Conservation (phyloP, 2,888 invertebrate genomes). For the Agrochola lychnidis region DNA sequence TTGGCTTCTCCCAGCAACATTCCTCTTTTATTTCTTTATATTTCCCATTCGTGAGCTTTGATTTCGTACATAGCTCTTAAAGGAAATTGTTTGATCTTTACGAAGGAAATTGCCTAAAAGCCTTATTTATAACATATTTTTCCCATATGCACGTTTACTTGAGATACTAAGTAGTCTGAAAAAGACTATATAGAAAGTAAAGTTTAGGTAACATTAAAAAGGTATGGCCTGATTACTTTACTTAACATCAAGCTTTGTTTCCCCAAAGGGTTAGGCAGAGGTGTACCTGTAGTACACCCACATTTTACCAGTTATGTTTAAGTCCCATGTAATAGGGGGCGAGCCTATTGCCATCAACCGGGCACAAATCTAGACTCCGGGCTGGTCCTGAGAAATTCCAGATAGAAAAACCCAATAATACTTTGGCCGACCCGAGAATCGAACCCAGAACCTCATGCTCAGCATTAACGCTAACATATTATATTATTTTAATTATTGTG, state of each 20-base stretch:
- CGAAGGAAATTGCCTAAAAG: constrained; percentile 77
- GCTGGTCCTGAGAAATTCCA: no score
- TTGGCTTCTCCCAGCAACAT: constrained; percentile 61
- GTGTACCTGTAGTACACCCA: no score
- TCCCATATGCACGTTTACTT: constrained; percentile 52
- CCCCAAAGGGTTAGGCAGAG: background rate
- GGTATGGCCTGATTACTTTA: constrained; percentile 9
- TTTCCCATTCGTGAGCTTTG: constrained; percentile 71
- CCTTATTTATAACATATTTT: constrained; percentile 74
- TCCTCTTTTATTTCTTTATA: constrained; percentile 63
- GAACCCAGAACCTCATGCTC: no score
- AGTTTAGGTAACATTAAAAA: constrained; percentile 31
- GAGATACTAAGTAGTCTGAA: constrained; percentile 35
- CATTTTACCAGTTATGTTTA: background rate
- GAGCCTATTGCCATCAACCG: no score
- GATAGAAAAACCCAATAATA: no score
- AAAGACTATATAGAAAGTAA: background rate
- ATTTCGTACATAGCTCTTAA: constrained; percentile 70
- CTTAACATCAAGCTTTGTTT: background rate
- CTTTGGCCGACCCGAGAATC: no score
- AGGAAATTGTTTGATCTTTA: constrained; percentile 80
- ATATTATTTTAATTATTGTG: no score
- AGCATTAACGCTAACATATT: no score
- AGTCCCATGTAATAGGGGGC: background rate
- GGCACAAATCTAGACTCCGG: no score